phyloP scores from a whole-genome alignment of 2,797 vertebrate species.

The Heteromormyrus szaboi region DNA sequence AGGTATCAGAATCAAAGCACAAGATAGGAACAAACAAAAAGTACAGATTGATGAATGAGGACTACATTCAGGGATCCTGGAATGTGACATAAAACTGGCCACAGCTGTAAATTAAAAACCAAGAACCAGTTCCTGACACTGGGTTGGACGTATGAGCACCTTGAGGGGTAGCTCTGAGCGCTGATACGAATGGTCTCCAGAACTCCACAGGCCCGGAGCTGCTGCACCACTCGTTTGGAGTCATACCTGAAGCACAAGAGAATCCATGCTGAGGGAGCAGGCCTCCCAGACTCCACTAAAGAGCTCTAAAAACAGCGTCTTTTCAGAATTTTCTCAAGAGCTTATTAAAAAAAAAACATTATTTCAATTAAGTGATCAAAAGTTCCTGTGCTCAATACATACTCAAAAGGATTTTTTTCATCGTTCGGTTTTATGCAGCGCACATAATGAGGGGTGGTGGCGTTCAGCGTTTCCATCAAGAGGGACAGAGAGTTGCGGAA shows the following conservation, averaged over 20 bases:
- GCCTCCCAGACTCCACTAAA: not conserved
- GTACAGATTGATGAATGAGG: not conserved
- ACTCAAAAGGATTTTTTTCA: slow-evolving; percentile 88
- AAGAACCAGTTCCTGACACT: not conserved
- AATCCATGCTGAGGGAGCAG: not conserved
- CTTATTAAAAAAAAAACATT: not conserved
- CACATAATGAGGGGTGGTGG: slow-evolving; percentile 93
- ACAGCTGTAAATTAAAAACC: not conserved
- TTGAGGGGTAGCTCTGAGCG: slow-evolving; percentile 95
- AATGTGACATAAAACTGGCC: not conserved
- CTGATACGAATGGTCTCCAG: slow-evolving; percentile 93
- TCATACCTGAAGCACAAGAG: slow-evolving; percentile 69
- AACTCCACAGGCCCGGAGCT: slow-evolving; percentile 90
- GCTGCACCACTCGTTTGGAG: slow-evolving; percentile 84
- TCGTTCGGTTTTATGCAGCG: slow-evolving; percentile 97
- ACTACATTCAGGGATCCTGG: not conserved
- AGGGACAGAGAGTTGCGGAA: slow-evolving; percentile 85
- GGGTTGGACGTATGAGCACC: slow-evolving; percentile 53
- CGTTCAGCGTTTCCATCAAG: slow-evolving; percentile 91
- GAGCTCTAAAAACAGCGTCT: not conserved
- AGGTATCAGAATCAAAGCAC: not conserved
- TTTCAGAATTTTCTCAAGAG: too few relatives aligned
- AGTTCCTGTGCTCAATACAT: slow-evolving; percentile 48
- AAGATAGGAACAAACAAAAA: not conserved
- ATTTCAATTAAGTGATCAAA: not conserved